Percentiles rank a stretch among this genome's conserved stretches.
These are phyloP conservation scores for Nothobranchius kuhntae DNA, from an alignment of 2,113 vertebrate genomes.

Conservation along the genomic window DNA sequence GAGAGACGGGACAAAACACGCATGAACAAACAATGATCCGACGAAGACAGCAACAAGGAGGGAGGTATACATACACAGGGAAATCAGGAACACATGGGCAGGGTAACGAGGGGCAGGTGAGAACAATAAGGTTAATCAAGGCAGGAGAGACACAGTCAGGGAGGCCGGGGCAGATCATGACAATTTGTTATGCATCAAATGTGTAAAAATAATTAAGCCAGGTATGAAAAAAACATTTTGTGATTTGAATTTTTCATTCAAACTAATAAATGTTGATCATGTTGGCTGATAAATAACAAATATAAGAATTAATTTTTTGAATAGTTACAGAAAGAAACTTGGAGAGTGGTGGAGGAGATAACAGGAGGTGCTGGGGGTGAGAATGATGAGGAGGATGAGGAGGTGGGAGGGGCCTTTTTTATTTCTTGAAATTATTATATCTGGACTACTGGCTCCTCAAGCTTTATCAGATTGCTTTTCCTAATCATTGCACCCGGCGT, in stretches of 20 bases:
- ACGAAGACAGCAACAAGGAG: too few relatives aligned
- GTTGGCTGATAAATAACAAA: conserved; percentile 10
- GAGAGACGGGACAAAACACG: too few relatives aligned
- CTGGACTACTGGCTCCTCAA: conserved; percentile 83
- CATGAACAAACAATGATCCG: too few relatives aligned
- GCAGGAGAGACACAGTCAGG: too few relatives aligned
- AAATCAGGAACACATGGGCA: too few relatives aligned
- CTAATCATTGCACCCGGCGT: conserved; percentile 91
- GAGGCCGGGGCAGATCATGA: too few relatives aligned
- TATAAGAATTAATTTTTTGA: neutral
- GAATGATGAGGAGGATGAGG: conserved; percentile 31
- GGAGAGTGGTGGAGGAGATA: conserved; percentile 30
- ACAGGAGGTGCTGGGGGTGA: conserved; percentile 19
- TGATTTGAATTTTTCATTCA: conserved; percentile 37
- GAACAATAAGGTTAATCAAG: too few relatives aligned
- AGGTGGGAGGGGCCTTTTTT: conserved; percentile 46
- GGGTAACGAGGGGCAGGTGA: too few relatives aligned
- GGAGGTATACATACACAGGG: too few relatives aligned
- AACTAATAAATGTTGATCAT: conserved; percentile 53
- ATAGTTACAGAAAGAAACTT: conserved; percentile 71
- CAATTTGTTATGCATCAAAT: neutral
- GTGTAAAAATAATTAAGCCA: conserved; percentile 8
- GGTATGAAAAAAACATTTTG: conserved; percentile 29
- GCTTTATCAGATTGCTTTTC: conserved; percentile 89
- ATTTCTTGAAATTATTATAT: conserved; percentile 86